Percentiles rank a stretch among this genome's conserved stretches.
These are phyloP conservation scores for Proctacanthus coquilletti DNA, from an alignment of 1,140 invertebrate species.

Conservation along the genomic window DNA sequence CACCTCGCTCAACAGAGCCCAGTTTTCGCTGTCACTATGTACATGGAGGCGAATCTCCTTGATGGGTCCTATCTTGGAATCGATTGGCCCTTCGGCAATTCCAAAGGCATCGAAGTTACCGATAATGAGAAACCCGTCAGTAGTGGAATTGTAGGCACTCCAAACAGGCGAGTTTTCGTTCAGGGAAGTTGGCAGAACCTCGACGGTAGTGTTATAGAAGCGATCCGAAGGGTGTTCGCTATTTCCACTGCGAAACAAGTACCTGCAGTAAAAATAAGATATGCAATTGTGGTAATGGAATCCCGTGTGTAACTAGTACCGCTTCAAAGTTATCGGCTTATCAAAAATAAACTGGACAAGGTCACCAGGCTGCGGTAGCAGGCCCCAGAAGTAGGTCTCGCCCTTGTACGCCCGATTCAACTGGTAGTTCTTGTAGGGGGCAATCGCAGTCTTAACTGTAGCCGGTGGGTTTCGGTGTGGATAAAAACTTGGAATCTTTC, in stretches of 20 bases:
- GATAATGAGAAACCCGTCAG: conserved; percentile 54
- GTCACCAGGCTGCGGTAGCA: conserved; percentile 71
- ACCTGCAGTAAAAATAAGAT: conserved; percentile 36
- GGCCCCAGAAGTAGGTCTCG: conserved; percentile 84
- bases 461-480: conserved; percentile 68
- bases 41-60: conserved; percentile 56
- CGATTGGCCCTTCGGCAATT: conserved; percentile 55
- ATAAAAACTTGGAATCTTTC: conserved; percentile 68
- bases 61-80: conserved; percentile 50
- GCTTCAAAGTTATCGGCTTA: conserved; percentile 56
- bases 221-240: conserved; percentile 80
- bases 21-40: conserved; percentile 68
- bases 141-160: conserved; percentile 41
- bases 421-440: conserved; percentile 70
- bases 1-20: conserved; percentile 84
- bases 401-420: conserved; percentile 74
- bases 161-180: conserved; percentile 25
- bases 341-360: conserved; percentile 67
- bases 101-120: conserved; percentile 66
- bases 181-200: conserved; percentile 48
- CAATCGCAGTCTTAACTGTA: conserved; percentile 57
- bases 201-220: conserved; percentile 78
- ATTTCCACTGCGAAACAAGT: conserved; percentile 81
- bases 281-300: background rate
- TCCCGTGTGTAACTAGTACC: conserved; percentile 34